Conservation (phyloP, 37 sponge, comb jelly and placozoan species). For the Aphrocallistes beatrix region DNA sequence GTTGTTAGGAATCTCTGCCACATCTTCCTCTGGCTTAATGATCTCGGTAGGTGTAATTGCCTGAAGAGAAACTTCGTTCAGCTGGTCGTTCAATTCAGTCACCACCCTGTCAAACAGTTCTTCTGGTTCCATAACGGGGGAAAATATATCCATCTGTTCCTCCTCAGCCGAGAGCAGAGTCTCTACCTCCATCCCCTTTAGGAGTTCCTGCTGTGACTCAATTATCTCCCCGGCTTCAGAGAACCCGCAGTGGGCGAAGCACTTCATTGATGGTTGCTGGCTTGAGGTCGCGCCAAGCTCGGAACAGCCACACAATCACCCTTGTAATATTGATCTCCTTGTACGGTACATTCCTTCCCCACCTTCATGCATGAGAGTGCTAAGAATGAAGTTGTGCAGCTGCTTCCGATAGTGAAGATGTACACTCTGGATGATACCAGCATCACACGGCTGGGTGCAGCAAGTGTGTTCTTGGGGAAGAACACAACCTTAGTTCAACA, state of each 20-base stretch:
- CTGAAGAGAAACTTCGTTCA: neutral
- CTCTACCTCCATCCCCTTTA: neutral
- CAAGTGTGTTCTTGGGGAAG: no score
- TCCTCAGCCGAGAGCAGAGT: neutral
- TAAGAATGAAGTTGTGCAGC: neutral
- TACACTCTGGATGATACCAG: neutral
- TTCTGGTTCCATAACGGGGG: neutral
- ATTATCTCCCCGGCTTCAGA: neutral
- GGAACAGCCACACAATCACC: neutral
- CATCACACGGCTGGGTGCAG: neutral
- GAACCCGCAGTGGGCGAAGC: slow-evolving; percentile 12
- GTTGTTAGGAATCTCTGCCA: neutral
- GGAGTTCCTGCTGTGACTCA: neutral
- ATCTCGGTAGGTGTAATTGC: neutral
- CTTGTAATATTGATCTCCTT: neutral
- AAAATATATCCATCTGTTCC: neutral
- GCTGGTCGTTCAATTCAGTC: neutral
- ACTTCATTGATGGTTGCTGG: neutral
- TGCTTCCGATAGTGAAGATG: neutral
- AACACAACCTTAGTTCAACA: no score
- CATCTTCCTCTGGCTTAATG: neutral
- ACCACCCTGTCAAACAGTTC: neutral
- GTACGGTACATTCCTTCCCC: neutral
- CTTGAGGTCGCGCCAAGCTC: neutral
- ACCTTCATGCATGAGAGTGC: neutral